A percentile compares a stretch with the other conserved stretches of the same genome.
phyloP scores from a whole-genome alignment of 2,888 invertebrate species.

The Seladonia tumulorum region DNA sequence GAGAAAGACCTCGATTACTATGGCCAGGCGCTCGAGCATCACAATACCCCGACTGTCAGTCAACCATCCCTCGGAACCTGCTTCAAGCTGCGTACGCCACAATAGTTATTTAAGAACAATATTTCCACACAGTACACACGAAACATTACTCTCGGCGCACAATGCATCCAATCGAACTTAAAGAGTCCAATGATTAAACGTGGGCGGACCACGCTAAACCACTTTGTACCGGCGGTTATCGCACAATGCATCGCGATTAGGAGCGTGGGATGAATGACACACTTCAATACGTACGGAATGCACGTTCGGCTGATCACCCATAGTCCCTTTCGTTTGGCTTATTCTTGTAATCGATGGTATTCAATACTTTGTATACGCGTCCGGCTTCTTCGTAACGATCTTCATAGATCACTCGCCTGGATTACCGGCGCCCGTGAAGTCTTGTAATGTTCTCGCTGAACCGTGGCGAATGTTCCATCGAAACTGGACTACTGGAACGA shows the following conservation, averaged over 20 bases:
- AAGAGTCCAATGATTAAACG: constrained; percentile 35
- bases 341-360: constrained; percentile 22
- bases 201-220: constrained; percentile 58
- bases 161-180: constrained; percentile 32
- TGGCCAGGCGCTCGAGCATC: background rate
- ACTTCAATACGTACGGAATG: constrained; percentile 60
- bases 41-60: constrained; percentile 4
- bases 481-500: constrained; percentile 2
- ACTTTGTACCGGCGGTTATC: constrained; percentile 57
- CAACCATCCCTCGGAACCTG: background rate
- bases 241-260: constrained; percentile 68
- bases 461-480: no score
- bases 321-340: constrained; percentile 11
- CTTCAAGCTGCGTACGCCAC: background rate
- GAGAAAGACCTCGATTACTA: background rate
- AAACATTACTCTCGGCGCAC: constrained; percentile 8
- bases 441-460: background rate
- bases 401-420: constrained; percentile 3
- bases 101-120: constrained; percentile 21
- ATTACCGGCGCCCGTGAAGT: background rate
- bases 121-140: constrained; percentile 6
- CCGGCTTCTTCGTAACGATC: background rate
- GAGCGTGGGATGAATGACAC: constrained; percentile 65
- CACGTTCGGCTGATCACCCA: constrained; percentile 58
- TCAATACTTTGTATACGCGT: constrained; percentile 16